Percentiles rank a stretch among this genome's conserved stretches.
phyloP scores from a whole-genome alignment of 1,140 invertebrate genomes.

The Camponotus floridanus region DNA sequence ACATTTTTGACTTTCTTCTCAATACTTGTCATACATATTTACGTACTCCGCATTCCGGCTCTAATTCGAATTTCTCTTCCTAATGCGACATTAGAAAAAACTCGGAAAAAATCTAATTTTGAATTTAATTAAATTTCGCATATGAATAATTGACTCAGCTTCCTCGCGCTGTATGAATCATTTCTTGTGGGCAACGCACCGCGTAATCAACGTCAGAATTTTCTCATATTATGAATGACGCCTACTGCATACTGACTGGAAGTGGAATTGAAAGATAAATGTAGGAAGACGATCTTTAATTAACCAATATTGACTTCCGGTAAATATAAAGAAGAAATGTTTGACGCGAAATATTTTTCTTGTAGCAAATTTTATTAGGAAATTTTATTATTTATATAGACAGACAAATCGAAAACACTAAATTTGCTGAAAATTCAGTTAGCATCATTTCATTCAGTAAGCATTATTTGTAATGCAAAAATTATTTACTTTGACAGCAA shows the following conservation, averaged over 20 bases:
- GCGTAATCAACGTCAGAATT: conserved; percentile 35
- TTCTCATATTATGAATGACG: conserved; percentile 66
- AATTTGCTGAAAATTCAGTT: background rate
- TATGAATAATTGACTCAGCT: conserved; percentile 18
- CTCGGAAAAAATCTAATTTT: background rate
- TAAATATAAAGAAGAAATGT: conserved; percentile 45
- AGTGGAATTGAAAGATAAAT: conserved; percentile 42
- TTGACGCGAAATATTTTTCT: background rate
- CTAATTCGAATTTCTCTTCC: background rate
- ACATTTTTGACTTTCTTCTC: background rate
- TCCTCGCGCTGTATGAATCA: conserved; percentile 59
- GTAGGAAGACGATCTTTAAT: conserved; percentile 67
- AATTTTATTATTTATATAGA: background rate
- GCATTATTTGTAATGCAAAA: conserved; percentile 64
- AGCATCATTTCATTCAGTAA: conserved; percentile 32
- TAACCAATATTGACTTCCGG: conserved; percentile 65
- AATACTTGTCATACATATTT: background rate
- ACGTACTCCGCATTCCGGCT: background rate
- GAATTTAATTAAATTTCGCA: background rate
- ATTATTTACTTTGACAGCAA: too few relatives aligned
- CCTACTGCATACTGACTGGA: conserved; percentile 54
- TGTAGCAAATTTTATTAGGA: background rate
- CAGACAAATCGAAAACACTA: background rate
- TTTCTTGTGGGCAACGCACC: conserved; percentile 61
- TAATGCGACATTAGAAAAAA: background rate